Evolutionary conservation across 2,113 vertebrate species (phyloP).

Genomic region (Platycercus adscitus): DNA sequence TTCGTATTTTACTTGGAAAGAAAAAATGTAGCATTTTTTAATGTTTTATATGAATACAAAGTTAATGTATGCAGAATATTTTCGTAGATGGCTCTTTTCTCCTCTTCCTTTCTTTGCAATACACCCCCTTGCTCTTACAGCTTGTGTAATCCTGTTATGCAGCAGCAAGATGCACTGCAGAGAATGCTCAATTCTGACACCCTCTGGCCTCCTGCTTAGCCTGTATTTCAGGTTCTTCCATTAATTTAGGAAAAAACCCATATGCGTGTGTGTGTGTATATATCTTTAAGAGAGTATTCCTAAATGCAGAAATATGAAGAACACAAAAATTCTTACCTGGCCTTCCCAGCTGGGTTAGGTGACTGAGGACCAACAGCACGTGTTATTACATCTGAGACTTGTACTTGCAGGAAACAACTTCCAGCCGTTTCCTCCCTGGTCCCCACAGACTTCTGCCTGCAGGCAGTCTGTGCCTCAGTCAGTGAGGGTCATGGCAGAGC

Average conservation of each 20-base stretch:
- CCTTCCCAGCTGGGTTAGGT: neutral
- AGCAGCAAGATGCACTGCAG: neutral
- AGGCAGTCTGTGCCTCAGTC: neutral
- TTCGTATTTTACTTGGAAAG: neutral
- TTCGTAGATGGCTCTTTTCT: neutral
- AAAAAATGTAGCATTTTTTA: neutral
- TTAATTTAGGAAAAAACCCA: neutral
- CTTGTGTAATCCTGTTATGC: neutral
- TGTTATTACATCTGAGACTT: neutral
- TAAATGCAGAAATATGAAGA: neutral
- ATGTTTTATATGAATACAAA: neutral
- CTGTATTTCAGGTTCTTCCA: neutral
- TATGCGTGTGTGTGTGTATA: rapidly evolving
- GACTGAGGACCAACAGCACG: neutral
- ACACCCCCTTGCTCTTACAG: rapidly evolving
- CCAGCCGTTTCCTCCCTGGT: neutral
- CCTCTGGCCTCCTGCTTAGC: neutral
- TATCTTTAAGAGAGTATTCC: neutral
- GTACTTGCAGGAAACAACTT: neutral
- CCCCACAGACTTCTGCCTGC: neutral
- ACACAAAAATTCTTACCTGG: neutral
- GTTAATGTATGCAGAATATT: neutral
- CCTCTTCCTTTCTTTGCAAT: neutral
- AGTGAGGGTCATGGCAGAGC: neutral
- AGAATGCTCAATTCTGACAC: neutral